These are phyloP conservation scores for Reinhardtius hippoglossoides DNA, from an alignment of 2,113 vertebrate species.

Conservation along the genomic window DNA sequence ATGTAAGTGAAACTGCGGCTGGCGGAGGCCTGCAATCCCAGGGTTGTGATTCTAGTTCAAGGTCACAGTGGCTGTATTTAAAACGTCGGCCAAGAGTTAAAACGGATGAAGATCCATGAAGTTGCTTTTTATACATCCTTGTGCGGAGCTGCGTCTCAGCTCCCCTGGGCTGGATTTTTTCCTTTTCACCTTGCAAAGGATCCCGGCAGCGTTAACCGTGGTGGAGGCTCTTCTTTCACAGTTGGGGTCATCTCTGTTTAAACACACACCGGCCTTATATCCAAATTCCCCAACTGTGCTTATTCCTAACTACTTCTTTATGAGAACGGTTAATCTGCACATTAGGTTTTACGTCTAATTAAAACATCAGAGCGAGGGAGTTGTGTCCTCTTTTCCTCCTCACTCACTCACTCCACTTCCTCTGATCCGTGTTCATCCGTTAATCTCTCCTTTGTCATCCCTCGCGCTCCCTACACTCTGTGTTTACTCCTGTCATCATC, in stretches of 20 bases:
- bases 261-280: constrained; percentile 25
- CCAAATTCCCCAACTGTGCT: constrained; percentile 8
- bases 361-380: not conserved
- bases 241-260: constrained; percentile 35
- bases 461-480: constrained; percentile 29
- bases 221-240: constrained; percentile 38
- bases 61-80: constrained; percentile 1
- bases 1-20: too few relatives aligned
- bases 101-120: constrained; percentile 15
- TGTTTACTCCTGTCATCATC: constrained; percentile 58
- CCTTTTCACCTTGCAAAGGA: constrained; percentile 41
- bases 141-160: not conserved
- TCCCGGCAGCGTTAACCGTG: constrained; percentile 11
- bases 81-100: not conserved
- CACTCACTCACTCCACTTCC: not conserved
- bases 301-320: constrained; percentile 1
- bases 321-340: not conserved
- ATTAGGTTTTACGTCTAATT: constrained; percentile 14
- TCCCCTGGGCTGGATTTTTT: constrained; percentile 17
- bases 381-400: constrained; percentile 20
- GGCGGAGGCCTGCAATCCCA: too few relatives aligned
- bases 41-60: not conserved
- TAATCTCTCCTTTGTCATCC: constrained; percentile 61
- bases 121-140: constrained; percentile 24
- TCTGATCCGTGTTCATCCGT: constrained; percentile 56